phyloP scores from a whole-genome alignment of 2,888 invertebrate species.

The Cylindroiulus punctatus region DNA sequence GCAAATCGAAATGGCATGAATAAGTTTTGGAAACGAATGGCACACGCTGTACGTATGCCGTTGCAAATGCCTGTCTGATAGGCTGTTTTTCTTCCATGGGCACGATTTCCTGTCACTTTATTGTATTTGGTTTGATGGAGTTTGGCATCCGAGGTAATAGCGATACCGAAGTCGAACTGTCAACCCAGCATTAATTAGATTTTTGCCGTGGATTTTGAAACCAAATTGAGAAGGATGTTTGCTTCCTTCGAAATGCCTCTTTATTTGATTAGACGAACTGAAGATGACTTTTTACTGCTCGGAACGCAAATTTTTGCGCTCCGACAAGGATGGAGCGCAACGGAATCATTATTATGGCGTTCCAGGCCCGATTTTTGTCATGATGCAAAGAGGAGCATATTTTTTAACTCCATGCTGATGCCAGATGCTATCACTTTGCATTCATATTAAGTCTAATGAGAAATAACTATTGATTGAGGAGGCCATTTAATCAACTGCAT shows the following conservation, averaged over 20 bases:
- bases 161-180: background rate
- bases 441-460: background rate
- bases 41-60: background rate
- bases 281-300: background rate
- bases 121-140: constrained; percentile 11
- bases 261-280: constrained; percentile 18
- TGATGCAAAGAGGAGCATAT: background rate
- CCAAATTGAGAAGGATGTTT: constrained; percentile 10
- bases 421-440: constrained; percentile 18
- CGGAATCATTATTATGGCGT: constrained; percentile 1
- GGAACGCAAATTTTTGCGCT: background rate
- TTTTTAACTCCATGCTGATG: background rate
- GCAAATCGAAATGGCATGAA: background rate
- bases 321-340: background rate
- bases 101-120: constrained; percentile 8
- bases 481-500: constrained; percentile 7
- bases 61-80: background rate
- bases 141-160: background rate
- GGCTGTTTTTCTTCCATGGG: background rate
- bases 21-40: background rate
- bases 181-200: constrained; percentile 18
- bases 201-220: constrained; percentile 1
- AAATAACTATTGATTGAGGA: constrained; percentile 18
- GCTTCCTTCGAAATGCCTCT: constrained; percentile 11
- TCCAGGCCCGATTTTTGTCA: background rate